Percentiles rank a stretch among this genome's conserved stretches.
phyloP scores from a whole-genome alignment of 2,113 vertebrate genomes.

The Lota lota region DNA sequence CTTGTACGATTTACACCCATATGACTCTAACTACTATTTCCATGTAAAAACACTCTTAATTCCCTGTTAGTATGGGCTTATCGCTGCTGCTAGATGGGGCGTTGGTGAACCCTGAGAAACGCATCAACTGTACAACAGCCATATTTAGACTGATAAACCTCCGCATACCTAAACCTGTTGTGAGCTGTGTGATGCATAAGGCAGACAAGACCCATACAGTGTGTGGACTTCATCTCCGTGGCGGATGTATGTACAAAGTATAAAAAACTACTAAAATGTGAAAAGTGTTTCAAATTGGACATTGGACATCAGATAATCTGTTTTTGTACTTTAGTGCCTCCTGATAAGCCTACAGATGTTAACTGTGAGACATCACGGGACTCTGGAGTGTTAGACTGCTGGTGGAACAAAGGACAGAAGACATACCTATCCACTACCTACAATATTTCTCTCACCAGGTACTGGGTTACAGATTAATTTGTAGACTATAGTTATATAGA shows the following conservation, averaged over 20 bases:
- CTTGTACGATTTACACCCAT: no score
- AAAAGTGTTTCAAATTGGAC: neutral
- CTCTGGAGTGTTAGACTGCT: slow-evolving; percentile 50
- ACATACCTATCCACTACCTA: slow-evolving; percentile 53
- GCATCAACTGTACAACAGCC: slow-evolving; percentile 44
- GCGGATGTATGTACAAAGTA: slow-evolving; percentile 61
- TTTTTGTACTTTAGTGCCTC: slow-evolving; percentile 47
- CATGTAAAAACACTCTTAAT: slow-evolving; percentile 8
- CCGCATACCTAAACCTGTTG: neutral
- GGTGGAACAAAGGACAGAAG: slow-evolving; percentile 48
- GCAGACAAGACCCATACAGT: neutral
- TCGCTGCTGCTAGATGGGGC: slow-evolving; percentile 26
- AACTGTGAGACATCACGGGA: slow-evolving; percentile 48
- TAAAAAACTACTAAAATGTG: neutral
- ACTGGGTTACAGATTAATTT: neutral
- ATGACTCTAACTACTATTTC: slow-evolving; percentile 10
- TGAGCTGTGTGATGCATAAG: slow-evolving; percentile 43
- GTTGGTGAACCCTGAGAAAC: neutral
- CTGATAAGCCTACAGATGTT: slow-evolving; percentile 59
- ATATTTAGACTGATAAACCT: slow-evolving; percentile 46
- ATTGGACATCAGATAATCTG: neutral
- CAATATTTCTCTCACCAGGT: slow-evolving; percentile 58
- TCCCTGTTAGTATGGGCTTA: slow-evolving; percentile 25
- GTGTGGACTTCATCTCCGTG: slow-evolving; percentile 41
- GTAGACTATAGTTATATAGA: no score